Conservation (phyloP, 2,113 vertebrate species). For the Tragelaphus buxtoni region DNA sequence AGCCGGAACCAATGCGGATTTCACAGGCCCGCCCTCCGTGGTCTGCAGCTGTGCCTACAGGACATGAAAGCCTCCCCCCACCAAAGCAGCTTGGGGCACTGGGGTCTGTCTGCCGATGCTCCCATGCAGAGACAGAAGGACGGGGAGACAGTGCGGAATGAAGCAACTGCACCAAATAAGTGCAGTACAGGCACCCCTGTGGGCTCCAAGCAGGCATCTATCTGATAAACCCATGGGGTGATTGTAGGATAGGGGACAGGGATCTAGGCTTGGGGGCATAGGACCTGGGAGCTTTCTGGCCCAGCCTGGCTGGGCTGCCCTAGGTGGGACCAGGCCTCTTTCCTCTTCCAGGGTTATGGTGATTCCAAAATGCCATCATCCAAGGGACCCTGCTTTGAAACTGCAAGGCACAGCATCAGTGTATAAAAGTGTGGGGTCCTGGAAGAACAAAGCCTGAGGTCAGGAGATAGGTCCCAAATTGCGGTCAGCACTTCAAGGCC, state of each 20-base stretch:
- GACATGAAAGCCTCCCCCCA: background rate
- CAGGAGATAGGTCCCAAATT: background rate
- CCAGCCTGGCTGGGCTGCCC: background rate
- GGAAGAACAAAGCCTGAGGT: background rate
- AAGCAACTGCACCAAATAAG: accelerated
- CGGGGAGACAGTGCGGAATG: background rate
- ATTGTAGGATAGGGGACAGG: background rate
- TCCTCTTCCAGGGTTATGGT: background rate
- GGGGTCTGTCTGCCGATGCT: background rate
- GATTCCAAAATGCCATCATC: background rate
- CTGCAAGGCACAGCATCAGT: background rate
- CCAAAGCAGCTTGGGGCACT: background rate
- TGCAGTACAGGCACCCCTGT: accelerated
- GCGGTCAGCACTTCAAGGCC: background rate
- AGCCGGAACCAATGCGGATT: constrained; percentile 12
- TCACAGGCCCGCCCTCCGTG: background rate
- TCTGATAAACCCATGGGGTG: background rate
- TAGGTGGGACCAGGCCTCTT: background rate
- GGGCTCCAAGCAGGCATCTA: background rate
- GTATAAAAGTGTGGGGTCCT: background rate
- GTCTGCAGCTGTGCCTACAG: background rate
- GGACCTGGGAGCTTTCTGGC: no score
- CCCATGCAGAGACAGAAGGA: background rate
- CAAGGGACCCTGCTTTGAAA: background rate
- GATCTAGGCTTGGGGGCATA: no score